Base-by-base conservation (phyloP, 2,888 invertebrate species). In the Lithophane semibrunnea region DNA sequence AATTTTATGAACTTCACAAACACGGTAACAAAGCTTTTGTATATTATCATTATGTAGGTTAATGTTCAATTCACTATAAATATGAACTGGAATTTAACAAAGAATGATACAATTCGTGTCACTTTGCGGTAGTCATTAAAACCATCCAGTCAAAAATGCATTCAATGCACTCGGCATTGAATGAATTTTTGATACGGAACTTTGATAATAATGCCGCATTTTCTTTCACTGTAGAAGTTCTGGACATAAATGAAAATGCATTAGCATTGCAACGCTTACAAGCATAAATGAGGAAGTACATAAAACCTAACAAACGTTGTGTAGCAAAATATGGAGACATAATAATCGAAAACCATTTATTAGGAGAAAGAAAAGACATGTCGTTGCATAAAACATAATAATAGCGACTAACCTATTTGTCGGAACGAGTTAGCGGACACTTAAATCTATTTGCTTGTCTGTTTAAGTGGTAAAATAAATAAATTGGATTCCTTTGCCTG, bases 401-500 rank as follows among this genome's bases (percentile, higher is more conserved):
- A 73, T 42, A 69, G 42, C 18, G 1, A 21, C 37, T 64, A 58
- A 64, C 0, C n/a, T 13, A 77, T 82, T 70, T 70, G 58, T 83
- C 49, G 44, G 54, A 73, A 80, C 61, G 64, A 73, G 72, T 65
- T 60, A 70, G 37, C 16, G 18, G 71, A 63, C 73, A 73, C 76
- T 76, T 79, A 52, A 74, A 65, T 60, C 69, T 58, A 83, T 89
- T 85, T 78, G 67, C 75, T 88, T 82, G 85, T 87, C 84, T 73
- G 72, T 84, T 81, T 82, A 85, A 84, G 75, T 78, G 75, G 73
- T 68, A 83, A 85, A 86, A 84, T 88, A 87, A 84, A 88, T 88
- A 88, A 90, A 86, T 87, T 69, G 80, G 79, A 86, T 88, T 83
- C 83, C 82, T 80, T 84, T 88, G 74, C 86, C 81, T 84, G 76